phyloP scores from a whole-genome alignment of 2,797 vertebrate species.

The Gobionotothen gibberifrons region DNA sequence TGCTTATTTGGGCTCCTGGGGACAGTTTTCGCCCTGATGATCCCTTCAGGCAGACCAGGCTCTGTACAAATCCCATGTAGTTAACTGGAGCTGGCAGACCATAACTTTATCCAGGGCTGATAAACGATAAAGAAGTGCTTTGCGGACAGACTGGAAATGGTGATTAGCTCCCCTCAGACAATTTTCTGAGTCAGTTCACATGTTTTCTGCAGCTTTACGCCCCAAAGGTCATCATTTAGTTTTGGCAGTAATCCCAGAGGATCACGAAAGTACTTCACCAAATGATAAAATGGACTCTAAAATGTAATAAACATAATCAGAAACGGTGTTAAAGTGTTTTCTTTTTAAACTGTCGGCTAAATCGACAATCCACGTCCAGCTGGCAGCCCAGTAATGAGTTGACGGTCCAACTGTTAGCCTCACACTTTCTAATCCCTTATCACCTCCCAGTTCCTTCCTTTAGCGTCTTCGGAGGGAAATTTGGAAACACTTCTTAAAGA shows the following conservation, averaged over 20 bases:
- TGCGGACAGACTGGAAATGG: neutral
- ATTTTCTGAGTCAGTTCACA: neutral
- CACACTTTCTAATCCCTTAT: neutral
- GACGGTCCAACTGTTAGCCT: neutral
- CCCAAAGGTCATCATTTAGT: neutral
- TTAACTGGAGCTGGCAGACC: neutral
- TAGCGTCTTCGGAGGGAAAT: neutral
- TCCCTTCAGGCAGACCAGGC: slow-evolving; percentile 20
- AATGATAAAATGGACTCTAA: neutral
- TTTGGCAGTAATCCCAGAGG: neutral
- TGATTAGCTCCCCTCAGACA: slow-evolving; percentile 11
- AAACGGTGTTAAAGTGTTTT: no score
- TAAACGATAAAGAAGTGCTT: neutral
- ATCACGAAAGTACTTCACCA: slow-evolving; percentile 7
- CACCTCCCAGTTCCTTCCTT: neutral
- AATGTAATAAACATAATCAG: neutral
- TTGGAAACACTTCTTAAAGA: slow-evolving; percentile 89
- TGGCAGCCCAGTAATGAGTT: neutral
- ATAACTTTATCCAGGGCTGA: neutral
- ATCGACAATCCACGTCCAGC: neutral
- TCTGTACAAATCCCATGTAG: slow-evolving; percentile 6
- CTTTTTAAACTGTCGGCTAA: neutral
- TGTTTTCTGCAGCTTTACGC: slow-evolving; percentile 17
- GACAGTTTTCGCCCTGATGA: slow-evolving; percentile 13
- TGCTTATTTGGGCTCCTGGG: slow-evolving; percentile 13